Evolutionary conservation across 2,797 vertebrate species (phyloP), one percentile per base, ranked within the genome.

Genomic region (Lagocephalus sceleratus): DNA sequence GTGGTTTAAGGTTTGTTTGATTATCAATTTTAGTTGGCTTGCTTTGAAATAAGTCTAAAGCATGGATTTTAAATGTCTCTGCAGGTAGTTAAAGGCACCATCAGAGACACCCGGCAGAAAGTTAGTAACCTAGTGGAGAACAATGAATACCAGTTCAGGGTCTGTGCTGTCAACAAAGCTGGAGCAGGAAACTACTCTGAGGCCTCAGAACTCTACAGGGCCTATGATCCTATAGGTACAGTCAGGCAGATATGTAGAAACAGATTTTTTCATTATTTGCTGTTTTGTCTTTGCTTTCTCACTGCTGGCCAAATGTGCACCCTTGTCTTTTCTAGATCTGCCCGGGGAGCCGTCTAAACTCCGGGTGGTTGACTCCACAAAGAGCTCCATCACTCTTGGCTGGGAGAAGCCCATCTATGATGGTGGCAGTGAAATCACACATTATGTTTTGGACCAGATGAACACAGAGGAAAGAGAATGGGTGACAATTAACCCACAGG

Each of bases 41-140:
- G 6, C 6, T 17, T 46, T 26, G 3, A 25, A 15, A 2, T 5
- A 4, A 47, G 2, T 17, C 54, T 20, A 3, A 50, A 38, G 2
- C 49, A 8, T n/a, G 5, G 5, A 29, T 40, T 43, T 17, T 12
- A 11, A 4, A 20, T 2, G 44, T 51, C 48, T 61, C 49, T 51
- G 15, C 32, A 89, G 88, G 95, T 99, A 73, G 82, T 92, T 63
- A 99, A 98, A 81, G 94, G 94, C 82, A 92, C 93, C 6, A 97
- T 98, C 79, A 93, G 97, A 73, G 97, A 99, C 84, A 99, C 95
- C 46, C 93, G 97, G 68, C 94, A 99, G 73, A 99, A 98, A 83
- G 96, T 97, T 62, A 87, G 88, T 40, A 92, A 90, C 75, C 91
- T 99, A 62, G 90, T 84, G 12, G 95, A 97, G 76, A 93, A 92